These are phyloP conservation scores for Dendrophyllia cribrosa DNA, from an alignment of 64 coral and sea anemone species.

Conservation along the genomic window DNA sequence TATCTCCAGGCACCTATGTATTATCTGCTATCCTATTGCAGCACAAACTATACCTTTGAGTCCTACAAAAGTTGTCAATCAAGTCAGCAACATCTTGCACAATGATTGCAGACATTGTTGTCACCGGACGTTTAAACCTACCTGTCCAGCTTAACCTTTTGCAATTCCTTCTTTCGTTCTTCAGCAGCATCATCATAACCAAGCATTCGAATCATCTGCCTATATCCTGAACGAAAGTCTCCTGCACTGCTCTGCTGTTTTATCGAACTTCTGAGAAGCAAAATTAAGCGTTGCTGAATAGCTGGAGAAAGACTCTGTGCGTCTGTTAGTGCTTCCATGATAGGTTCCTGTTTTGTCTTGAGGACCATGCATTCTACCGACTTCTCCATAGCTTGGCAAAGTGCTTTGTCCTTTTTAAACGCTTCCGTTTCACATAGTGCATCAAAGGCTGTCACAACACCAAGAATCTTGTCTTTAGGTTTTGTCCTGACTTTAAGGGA, in stretches of 20 bases:
- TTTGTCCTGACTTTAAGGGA: not conserved
- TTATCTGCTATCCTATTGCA: no score
- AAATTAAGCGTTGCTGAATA: not conserved
- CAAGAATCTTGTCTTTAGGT: not conserved
- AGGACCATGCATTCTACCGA: not conserved
- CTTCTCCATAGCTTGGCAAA: not conserved
- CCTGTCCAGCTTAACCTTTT: not conserved
- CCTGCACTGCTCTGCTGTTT: not conserved
- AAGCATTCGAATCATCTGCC: constrained; percentile 9
- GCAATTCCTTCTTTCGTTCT: not conserved
- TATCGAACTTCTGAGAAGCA: not conserved
- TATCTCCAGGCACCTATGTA: no score
- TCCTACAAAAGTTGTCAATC: no score
- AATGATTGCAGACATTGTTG: no score
- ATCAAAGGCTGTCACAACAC: not conserved
- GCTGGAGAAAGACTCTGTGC: not conserved
- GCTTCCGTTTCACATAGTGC: not conserved
- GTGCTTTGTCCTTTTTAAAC: not conserved
- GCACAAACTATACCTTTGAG: no score
- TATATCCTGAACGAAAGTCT: not conserved
- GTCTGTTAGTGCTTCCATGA: not conserved
- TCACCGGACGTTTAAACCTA: not conserved
- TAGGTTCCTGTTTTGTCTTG: not conserved
- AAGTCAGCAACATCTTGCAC: no score
- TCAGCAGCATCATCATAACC: not conserved